Base-by-base conservation (phyloP, 1,140 invertebrate species). In the Myzus persicae region DNA sequence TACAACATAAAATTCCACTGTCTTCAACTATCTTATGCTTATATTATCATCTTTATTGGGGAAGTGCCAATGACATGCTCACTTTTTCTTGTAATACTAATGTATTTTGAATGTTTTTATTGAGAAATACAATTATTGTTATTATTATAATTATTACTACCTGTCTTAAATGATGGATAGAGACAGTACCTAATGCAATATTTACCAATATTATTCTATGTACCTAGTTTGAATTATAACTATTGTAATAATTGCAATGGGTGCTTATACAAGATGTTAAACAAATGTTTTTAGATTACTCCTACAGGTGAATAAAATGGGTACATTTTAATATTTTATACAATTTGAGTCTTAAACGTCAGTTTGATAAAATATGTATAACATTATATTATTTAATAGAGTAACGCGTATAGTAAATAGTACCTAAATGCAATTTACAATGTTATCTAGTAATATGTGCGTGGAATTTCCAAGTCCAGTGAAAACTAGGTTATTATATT, bases 401-500 rank as follows among this genome's bases (percentile, higher is more conserved):
- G 14, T n/a, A n/a, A 76, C 1, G 14, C 48, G 20, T 48, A 48
- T 59, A 31, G 26, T 59, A 59, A 31, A 51, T n/a, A 76, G 59
- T 76, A n/a, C 59, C 31, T n/a, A 76, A 76, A 76, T 76, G 31
- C 59, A 76, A 76, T 76, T 76, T 76, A n/a, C 31, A 76, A 76
- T 18, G 14, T 76, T 76, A 76, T 76, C 38, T 85, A 85, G 82
- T 85, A 14, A 26, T 85, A n/a, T 44, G 42, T 48, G n/a, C n/a
- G 87, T 26, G 87, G 48, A 90, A 90, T 90, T 90, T 90, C 31
- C 26, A 54, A 90, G 11, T 59, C 36, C 22, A 59, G 88, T 90
- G 88, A 90, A 90, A 90, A 90, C 88, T 90, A 90, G 88, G 88
- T 90, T 90, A 59, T 54, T 40, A 42, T 40, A 31, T 85, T n/a